Percentiles rank a stretch among this genome's conserved stretches.
Conservation (phyloP, 2,888 invertebrate genomes). For the Eupithecia subfuscata region DNA sequence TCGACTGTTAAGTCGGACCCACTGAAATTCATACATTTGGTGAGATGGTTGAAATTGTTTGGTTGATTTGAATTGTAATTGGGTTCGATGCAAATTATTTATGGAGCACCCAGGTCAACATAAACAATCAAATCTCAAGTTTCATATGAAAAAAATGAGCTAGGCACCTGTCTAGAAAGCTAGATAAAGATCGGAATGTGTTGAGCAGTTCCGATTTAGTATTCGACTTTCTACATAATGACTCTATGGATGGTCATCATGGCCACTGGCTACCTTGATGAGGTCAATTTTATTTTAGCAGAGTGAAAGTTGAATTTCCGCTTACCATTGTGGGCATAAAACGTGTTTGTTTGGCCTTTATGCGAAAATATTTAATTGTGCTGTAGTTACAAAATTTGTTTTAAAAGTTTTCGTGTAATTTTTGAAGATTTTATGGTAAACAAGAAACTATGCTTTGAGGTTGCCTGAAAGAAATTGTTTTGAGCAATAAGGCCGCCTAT, state of each 20-base stretch:
- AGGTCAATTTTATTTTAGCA: slow-evolving; percentile 37
- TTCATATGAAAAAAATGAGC: neutral
- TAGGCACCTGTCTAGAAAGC: neutral
- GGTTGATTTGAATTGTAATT: neutral
- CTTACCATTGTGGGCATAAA: neutral
- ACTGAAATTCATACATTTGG: neutral
- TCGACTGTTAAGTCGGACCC: neutral
- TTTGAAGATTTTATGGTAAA: neutral
- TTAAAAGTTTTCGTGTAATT: neutral
- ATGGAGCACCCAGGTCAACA: neutral
- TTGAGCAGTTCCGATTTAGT: neutral
- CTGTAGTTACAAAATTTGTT: neutral
- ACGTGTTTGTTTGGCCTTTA: neutral
- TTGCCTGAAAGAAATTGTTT: too few species aligned
- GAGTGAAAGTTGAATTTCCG: slow-evolving; percentile 51
- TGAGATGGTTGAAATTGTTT: neutral
- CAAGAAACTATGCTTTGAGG: neutral
- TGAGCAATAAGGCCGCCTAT: too few species aligned
- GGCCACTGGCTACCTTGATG: slow-evolving; percentile 22
- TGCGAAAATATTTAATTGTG: neutral
- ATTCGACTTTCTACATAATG: slow-evolving; percentile 14
- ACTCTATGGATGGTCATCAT: slow-evolving; percentile 2
- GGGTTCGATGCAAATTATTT: neutral
- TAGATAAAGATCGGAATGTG: neutral
- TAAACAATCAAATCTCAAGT: neutral